A percentile compares a stretch with the other conserved stretches of the same genome.
phyloP scores from a whole-genome alignment of 2,797 vertebrate species.

The Bovichtus variegatus region DNA sequence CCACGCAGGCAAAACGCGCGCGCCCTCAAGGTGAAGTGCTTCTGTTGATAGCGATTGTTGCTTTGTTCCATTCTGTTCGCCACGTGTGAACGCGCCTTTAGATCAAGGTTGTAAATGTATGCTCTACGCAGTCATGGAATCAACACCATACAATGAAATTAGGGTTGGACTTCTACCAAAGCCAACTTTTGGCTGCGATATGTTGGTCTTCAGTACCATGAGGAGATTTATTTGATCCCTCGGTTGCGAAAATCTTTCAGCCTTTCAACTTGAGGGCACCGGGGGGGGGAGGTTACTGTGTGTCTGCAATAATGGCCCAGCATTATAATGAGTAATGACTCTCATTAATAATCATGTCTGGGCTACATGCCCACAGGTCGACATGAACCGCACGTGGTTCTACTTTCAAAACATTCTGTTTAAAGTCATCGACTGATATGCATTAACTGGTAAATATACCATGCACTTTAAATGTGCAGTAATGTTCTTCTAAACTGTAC shows the following conservation, averaged over 20 bases:
- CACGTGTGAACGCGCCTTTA: too few species aligned
- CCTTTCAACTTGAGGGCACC: slow-evolving; percentile 19
- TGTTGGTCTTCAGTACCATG: background rate
- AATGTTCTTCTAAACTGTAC: slow-evolving; percentile 10
- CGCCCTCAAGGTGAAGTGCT: background rate
- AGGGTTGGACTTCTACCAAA: background rate
- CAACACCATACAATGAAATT: background rate
- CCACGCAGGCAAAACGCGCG: background rate
- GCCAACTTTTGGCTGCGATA: background rate
- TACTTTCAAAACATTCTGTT: slow-evolving; percentile 43
- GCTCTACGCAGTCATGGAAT: background rate
- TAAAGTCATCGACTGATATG: too few species aligned
- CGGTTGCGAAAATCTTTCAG: background rate
- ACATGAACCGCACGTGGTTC: slow-evolving; percentile 28
- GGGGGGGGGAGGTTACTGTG: slow-evolving; percentile 7
- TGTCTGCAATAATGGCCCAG: slow-evolving; percentile 28
- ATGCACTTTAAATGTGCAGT: slow-evolving; percentile 24
- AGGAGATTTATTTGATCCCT: slow-evolving; percentile 25
- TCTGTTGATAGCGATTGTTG: background rate
- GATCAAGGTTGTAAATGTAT: background rate
- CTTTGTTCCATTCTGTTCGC: too few species aligned
- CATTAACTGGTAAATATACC: slow-evolving; percentile 38
- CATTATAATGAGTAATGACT: slow-evolving; percentile 48
- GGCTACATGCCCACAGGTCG: slow-evolving; percentile 41
- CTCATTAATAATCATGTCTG: slow-evolving; percentile 59